Base-by-base conservation (phyloP, 1,140 invertebrate species). In the Drepana arcuata region DNA sequence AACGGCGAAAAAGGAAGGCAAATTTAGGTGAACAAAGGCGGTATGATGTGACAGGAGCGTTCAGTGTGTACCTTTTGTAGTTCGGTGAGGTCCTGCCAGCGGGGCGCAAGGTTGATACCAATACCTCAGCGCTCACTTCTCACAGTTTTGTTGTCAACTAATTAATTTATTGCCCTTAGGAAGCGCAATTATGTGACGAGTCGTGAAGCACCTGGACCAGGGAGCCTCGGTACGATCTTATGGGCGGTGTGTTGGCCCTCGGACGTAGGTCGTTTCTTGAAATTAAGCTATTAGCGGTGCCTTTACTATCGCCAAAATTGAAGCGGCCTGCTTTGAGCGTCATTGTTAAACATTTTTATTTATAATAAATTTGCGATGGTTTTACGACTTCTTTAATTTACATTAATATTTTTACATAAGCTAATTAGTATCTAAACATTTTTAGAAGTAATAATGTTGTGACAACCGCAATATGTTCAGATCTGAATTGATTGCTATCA, bases 81-180 rank as follows among this genome's bases (percentile, higher is more conserved):
- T 37, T 60, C 59, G 49, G 64, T 66, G 70, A 73, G 73, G 71
- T 78, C 73, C 34, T 34, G 27, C 41, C 74, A 73, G 71, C 74
- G 52, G 74, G 74, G 69, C 65, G 51, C 38, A 59, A 50, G 48
- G n/a, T n/a, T n/a, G n/a, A n/a, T n/a, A n/a, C n/a, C n/a, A n/a
- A n/a, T n/a, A n/a, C 60, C 67, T 55, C 64, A 34, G 64, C 47
- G 71, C 58, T 48, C 64, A 63, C 62, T 75, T 61, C 71, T 74
- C 65, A 77, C 68, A 61, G 66, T 63, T 67, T 71, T 67, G 72
- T 74, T 79, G 72, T 72, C 69, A 67, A 63, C 51, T 73, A 80
- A 80, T 77, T 80, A 74, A 80, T 77, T 77, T 80, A 77, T 80
- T 74, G 69, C 71, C 64, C 44, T 50, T 54, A 32, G 57, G 24